Base-by-base conservation (phyloP, 2,888 invertebrate genomes). In the Drosophila stalkeri region DNA sequence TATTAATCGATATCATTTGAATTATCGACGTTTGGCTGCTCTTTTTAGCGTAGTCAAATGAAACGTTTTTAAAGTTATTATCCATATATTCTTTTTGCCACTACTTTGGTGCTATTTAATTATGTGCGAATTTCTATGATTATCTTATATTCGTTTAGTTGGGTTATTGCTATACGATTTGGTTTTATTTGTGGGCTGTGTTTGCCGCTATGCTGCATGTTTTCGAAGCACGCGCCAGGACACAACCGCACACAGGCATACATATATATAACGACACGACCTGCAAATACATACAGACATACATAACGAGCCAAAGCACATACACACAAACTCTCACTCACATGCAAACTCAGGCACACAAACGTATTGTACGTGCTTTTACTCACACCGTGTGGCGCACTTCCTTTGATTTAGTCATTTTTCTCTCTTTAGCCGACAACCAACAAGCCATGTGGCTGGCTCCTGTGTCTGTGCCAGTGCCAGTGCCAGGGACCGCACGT, bases 331-430 rank as follows among this genome's bases (percentile, higher is more conserved):
- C 51, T 54, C 12, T 33, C 18, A 33, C 18, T 18, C 16, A 47
- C 31, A 31, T n/a, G 37, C 55, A 55, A 69, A 60, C 47, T 54
- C 47, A 64, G 9, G 27, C 72, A 72, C 61, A 68, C 72, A 61
- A 75, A 67, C 80, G 77, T 81, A 82, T 81, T 81, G 85, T 82
- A 82, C 82, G 82, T 85, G 85, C 85, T 85, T 75, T 77, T 86
- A 80, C 86, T 73, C 86, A 80, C 83, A 83, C 86, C 77, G 80
- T 81, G 84, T 85, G 82, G 89, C 88, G 88, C 82, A 90, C 91
- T 90, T 90, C 89, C 90, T 89, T 91, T 90, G 91, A 90, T 91
- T 90, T 91, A 91, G 91, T 90, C 90, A 91, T 91, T 90, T 90
- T 90, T 90, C 90, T 90, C 90, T 90, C 88, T 89, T 84, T 82